Percentiles rank a stretch among this genome's conserved stretches.
Evolutionary conservation across 1,140 invertebrate genomes (phyloP).

Genomic region (honey bee (Apis mellifera)): DNA sequence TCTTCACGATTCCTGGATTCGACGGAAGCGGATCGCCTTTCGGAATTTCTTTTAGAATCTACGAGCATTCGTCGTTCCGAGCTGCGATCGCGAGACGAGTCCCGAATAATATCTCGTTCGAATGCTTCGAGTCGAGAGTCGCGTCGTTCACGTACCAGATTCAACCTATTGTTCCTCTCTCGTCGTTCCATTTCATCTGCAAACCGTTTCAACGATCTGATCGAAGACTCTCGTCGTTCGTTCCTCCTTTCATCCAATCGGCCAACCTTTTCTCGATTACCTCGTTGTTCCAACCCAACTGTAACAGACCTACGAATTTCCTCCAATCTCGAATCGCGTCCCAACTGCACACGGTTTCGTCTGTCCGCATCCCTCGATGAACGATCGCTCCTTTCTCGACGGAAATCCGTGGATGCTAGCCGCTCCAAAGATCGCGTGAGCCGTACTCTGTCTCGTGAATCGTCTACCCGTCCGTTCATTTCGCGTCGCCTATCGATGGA

Average conservation of each 20-base stretch:
- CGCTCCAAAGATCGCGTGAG: conserved; percentile 17
- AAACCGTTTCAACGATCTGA: neutral
- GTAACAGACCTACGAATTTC: neutral
- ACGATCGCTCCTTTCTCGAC: conserved; percentile 8
- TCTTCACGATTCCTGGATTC: neutral
- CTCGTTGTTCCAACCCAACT: neutral
- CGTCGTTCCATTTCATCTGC: neutral
- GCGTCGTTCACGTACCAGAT: conserved; percentile 1
- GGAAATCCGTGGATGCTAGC: neutral
- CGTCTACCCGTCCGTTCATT: neutral
- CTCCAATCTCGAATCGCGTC: conserved; percentile 11
- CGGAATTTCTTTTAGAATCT: neutral
- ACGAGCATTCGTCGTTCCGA: neutral
- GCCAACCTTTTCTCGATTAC: conserved; percentile 18
- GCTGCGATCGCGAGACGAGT: neutral
- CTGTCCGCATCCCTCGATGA: neutral
- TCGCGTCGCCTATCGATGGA: neutral
- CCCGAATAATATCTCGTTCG: conserved; percentile 9
- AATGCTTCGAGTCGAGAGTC: neutral
- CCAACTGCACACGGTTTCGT: conserved; percentile 14
- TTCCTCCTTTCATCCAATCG: neutral
- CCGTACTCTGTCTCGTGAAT: neutral
- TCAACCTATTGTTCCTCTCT: conserved; percentile 1
- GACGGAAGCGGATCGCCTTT: neutral
- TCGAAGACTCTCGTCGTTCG: neutral